Evolutionary conservation across 2,113 vertebrate genomes (phyloP), one percentile per base, ranked within the genome.

Genomic region (Ammodytes marinus): DNA sequence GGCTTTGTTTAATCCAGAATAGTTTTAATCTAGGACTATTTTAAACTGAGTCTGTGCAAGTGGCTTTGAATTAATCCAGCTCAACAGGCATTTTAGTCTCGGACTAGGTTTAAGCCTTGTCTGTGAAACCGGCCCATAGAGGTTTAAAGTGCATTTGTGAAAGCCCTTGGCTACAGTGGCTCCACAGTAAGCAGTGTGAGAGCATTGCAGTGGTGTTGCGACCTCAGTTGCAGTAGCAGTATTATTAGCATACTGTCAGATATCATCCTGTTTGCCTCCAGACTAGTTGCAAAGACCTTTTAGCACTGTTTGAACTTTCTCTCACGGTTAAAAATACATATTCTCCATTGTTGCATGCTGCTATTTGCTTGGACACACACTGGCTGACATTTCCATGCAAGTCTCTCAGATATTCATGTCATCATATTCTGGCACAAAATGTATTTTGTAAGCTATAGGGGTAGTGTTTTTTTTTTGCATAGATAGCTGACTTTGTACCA

Each of bases 341-440:
- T 89, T 92, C 64, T 82, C 57, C 63, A 61, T 77, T 19, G 57
- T 71, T 60, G 55, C 71, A 74, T 84, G 84, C 77, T 86, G 74
- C 79, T 86, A 42, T 80, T 82, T 79, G 37, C 83, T 84, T 58
- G 69, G 49, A 74, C 79, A 76, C 85, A 61, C 74, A 85, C 84
- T 82, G 89, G 88, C 83, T 91, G 93, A 89, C 92, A 94, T 95
- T 94, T 95, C 57, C 74, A 79, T 57, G 52, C 27, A 43, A 85
- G 86, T 90, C 81, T 86, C 71, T 87, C 60, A 83, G 17, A 86
- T 69, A 77, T 84, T 69, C 76, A 50, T 74, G 46, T 78, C 46
- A 80, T 73, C 84, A 83, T 84, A 82, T 61, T 88, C 63, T 63
- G 66, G 35, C 69, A 82, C 69, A 76, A 63, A 72, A 85, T 89